phyloP scores from a whole-genome alignment of 2,888 invertebrate genomes.

The Kryphioiulus occultus region DNA sequence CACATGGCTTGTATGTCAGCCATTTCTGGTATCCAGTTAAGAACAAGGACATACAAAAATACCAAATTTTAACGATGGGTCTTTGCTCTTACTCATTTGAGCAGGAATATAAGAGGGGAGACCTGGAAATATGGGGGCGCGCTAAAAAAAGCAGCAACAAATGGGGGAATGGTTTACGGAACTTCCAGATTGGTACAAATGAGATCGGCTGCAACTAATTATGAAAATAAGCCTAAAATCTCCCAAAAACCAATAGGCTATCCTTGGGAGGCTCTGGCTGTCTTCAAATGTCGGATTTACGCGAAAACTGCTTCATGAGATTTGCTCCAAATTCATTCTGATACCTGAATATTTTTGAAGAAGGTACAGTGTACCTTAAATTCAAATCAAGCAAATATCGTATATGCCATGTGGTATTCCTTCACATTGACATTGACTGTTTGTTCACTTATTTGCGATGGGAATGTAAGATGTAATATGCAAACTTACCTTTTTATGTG shows the following conservation, averaged over 20 bases:
- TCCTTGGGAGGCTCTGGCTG: background rate
- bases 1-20: background rate
- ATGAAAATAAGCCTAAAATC: background rate
- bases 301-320: no score
- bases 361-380: no score
- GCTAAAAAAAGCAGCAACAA: slow-evolving; percentile 16
- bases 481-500: slow-evolving; percentile 7
- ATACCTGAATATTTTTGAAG: no score
- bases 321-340: no score
- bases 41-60: background rate
- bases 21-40: background rate
- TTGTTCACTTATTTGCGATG: background rate
- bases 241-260: background rate
- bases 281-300: no score
- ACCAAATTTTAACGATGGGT: background rate
- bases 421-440: no score
- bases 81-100: background rate
- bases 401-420: no score
- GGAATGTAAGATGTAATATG: background rate
- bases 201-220: background rate
- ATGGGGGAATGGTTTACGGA: background rate
- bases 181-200: slow-evolving; percentile 4
- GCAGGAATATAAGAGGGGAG: background rate
- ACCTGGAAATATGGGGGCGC: background rate
- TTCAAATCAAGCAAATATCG: no score